Evolutionary conservation across 2,797 vertebrate genomes (phyloP), one percentile per base, ranked within the genome.

Genomic region (Oreortyx pictus): DNA sequence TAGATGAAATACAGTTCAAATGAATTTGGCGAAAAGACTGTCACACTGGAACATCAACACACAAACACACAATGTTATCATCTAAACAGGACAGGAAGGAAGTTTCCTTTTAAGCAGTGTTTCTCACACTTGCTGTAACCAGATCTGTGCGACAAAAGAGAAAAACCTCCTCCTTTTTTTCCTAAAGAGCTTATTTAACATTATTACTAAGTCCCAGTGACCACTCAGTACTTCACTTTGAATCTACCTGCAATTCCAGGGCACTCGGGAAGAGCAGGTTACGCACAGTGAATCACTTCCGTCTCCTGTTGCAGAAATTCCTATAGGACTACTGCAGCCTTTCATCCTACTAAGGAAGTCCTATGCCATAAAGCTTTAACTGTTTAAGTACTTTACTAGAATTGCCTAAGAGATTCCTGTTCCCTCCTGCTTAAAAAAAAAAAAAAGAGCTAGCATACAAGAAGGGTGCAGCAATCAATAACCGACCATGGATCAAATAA

Each of bases 1-100:
- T 35, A 41, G 68, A 93, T 31, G 31, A 93, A 75, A 81, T 44
- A 25, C 18, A 78, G 44, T 50, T 81, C 44, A 81, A 52, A 68
- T 17, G 64, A 18, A 31, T 31, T 31, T 18, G 27, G 29, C 27
- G 18, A 54, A 54, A 54, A 18, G 52, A 31, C 7, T 54, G 29
- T 54, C 52, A 31, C 31, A 27, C 52, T 54, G 27, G 27, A 27
- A 37, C 31, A 82, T 43, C 33, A 61, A 44, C 49, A 82, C 12
- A 33, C 37, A 70, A 50, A 72, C 33, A 18, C 2, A 9, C 49
- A 35, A 39, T 8, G 56, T 4, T 23, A 75, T 82, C 24, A 66
- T 15, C 46, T 24, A 59, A 11, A 41, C 2, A 6, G 13, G 7
- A 57, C 31, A 29, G 8, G 62, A 89, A 82, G 27, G 11, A 50